Percentiles rank a stretch among this genome's conserved stretches.
Conservation (phyloP, 2,888 invertebrate species). For the Charanyca ferruginea region DNA sequence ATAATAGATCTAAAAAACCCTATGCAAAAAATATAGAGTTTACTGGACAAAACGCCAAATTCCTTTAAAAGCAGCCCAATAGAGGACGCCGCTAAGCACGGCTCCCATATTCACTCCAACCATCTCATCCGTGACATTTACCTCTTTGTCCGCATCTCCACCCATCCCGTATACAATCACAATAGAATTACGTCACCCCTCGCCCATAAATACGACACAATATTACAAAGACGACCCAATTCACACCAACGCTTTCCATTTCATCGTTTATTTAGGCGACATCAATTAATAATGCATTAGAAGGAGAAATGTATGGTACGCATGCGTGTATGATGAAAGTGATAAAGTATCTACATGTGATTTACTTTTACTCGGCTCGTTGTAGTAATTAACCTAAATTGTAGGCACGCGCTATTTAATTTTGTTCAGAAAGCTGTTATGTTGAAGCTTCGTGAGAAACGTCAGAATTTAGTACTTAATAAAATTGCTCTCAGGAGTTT, state of each 20-base stretch:
- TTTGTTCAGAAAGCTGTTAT: slow-evolving; percentile 31
- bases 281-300: slow-evolving; percentile 75
- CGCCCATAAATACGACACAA: slow-evolving; percentile 49
- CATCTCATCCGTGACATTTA: slow-evolving; percentile 32
- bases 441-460: slow-evolving; percentile 12
- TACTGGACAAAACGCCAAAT: neutral
- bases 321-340: slow-evolving; percentile 72
- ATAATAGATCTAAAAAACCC: neutral
- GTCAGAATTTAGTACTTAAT: slow-evolving; percentile 25
- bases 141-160: slow-evolving; percentile 50
- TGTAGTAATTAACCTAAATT: slow-evolving; percentile 67
- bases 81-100: neutral
- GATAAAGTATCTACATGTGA: slow-evolving; percentile 70
- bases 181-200: slow-evolving; percentile 49
- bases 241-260: slow-evolving; percentile 75
- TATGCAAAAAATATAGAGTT: neutral
- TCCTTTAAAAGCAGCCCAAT: neutral
- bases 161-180: slow-evolving; percentile 52
- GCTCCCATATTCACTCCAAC: slow-evolving; percentile 14
- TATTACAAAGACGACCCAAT: slow-evolving; percentile 67
- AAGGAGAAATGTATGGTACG: slow-evolving; percentile 65
- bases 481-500: slow-evolving; percentile 31
- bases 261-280: slow-evolving; percentile 68
- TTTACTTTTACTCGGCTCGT: slow-evolving; percentile 70
- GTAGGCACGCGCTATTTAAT: slow-evolving; percentile 57